phyloP scores from a whole-genome alignment of 2,888 invertebrate species.

The Diploptera punctata region DNA sequence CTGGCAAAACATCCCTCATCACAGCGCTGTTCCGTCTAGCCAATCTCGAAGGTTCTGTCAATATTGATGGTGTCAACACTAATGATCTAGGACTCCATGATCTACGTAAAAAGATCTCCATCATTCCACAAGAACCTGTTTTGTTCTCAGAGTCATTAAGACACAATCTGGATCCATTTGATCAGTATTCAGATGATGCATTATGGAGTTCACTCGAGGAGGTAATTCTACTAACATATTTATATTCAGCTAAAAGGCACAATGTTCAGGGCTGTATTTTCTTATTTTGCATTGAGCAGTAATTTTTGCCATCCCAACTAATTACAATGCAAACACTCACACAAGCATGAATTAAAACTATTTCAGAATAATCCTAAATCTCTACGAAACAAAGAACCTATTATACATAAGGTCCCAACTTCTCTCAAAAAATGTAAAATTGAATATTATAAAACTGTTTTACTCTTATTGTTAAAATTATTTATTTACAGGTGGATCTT shows the following conservation, averaged over 20 bases:
- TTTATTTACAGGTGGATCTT: slow-evolving; percentile 11
- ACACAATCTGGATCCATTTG: slow-evolving; percentile 85
- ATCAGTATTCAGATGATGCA: slow-evolving; percentile 71
- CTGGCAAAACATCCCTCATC: slow-evolving; percentile 40
- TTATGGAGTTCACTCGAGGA: slow-evolving; percentile 80
- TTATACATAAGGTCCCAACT: no score
- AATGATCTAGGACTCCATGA: slow-evolving; percentile 55
- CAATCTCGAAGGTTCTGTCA: slow-evolving; percentile 53
- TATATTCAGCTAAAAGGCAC: no score
- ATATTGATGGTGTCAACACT: slow-evolving; percentile 55
- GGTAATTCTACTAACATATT: no score
- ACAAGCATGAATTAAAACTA: no score
- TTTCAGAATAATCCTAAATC: no score
- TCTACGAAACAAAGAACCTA: no score
- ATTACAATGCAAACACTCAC: no score
- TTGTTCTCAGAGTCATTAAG: slow-evolving; percentile 83
- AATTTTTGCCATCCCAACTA: no score
- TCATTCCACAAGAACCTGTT: slow-evolving; percentile 80
- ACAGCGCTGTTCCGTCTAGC: slow-evolving; percentile 41
- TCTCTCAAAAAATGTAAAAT: no score
- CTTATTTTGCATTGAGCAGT: no score
- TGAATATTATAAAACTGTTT: no score
- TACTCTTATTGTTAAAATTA: background rate
- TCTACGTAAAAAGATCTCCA: slow-evolving; percentile 69
- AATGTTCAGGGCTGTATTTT: no score